Evolutionary conservation across 2,888 invertebrate genomes (phyloP).

Genomic region (Junonia oenone): DNA sequence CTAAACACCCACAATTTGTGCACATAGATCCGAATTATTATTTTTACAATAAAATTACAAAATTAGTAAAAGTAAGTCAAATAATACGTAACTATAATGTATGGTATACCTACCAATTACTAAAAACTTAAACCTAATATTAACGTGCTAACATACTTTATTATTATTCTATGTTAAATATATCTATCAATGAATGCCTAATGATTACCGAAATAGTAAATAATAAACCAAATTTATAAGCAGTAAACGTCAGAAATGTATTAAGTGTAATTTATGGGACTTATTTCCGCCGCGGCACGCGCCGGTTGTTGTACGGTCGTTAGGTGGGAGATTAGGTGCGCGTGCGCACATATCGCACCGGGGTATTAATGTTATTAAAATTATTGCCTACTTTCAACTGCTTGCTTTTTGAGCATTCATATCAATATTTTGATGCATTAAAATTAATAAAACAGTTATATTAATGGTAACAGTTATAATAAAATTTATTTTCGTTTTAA

Average conservation of each 20-base stretch:
- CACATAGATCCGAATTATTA: no score
- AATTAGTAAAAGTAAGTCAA: no score
- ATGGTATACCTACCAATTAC: no score
- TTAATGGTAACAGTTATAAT: no score
- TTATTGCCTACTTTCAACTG: not conserved
- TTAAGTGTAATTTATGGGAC: slow-evolving; percentile 16
- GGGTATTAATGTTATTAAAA: slow-evolving; percentile 8
- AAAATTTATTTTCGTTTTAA: no score
- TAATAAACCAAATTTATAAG: slow-evolving; percentile 1
- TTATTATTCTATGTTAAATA: no score
- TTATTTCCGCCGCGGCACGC: slow-evolving; percentile 43
- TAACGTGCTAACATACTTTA: no score
- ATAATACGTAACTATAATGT: no score
- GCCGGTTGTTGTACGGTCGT: slow-evolving; percentile 40
- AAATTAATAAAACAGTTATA: no score
- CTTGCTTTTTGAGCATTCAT: not conserved
- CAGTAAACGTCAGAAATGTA: slow-evolving; percentile 4
- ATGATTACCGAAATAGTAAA: slow-evolving; percentile 2
- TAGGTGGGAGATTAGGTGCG: slow-evolving; percentile 54
- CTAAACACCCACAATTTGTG: no score
- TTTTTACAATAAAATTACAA: not conserved
- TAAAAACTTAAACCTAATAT: no score
- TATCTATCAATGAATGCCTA: slow-evolving; percentile 9
- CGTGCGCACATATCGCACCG: slow-evolving; percentile 33
- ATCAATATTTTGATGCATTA: no score